phyloP scores from a whole-genome alignment of 2,113 vertebrate species.

The Eleginops maclovinus region DNA sequence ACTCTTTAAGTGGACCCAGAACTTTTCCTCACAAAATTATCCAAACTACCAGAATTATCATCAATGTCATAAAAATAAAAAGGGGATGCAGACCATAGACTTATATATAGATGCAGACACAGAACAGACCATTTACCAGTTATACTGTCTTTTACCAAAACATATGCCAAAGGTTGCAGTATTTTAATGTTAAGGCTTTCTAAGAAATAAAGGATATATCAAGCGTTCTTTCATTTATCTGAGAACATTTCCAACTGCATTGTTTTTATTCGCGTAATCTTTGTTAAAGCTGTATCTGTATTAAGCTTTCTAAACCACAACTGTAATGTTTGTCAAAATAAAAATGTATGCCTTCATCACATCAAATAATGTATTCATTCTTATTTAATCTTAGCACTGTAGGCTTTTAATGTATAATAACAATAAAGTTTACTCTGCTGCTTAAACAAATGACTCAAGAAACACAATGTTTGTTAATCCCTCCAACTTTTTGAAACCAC shows the following conservation, averaged over 20 bases:
- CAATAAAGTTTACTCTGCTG: conserved; percentile 36
- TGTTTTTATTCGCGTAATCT: conserved; percentile 29
- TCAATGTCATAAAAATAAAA: neutral
- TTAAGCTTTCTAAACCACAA: conserved; percentile 51
- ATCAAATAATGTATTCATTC: conserved; percentile 47
- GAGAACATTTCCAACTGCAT: conserved; percentile 27
- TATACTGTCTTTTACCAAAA: conserved; percentile 46
- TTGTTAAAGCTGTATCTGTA: conserved; percentile 48
- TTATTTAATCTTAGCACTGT: conserved; percentile 34
- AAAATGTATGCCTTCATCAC: conserved; percentile 51
- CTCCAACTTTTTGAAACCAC: conserved; percentile 2
- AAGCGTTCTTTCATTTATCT: conserved; percentile 34
- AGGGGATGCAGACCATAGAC: conserved; percentile 20
- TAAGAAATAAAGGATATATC: conserved; percentile 17
- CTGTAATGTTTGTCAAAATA: conserved; percentile 59
- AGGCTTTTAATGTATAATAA: conserved; percentile 38
- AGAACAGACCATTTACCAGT: conserved; percentile 35
- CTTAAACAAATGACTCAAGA: conserved; percentile 47
- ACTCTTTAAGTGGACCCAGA: neutral
- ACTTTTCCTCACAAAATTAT: neutral
- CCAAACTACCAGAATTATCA: neutral
- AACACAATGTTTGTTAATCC: conserved; percentile 10
- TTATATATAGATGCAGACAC: conserved; percentile 34
- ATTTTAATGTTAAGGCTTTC: conserved; percentile 63
- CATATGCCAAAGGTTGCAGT: conserved; percentile 40